Percentiles rank a stretch among this genome's conserved stretches.
These are phyloP conservation scores for Beroe forskalii DNA, from an alignment of 37 sponge, comb jelly and placozoan species.

Conservation along the genomic window DNA sequence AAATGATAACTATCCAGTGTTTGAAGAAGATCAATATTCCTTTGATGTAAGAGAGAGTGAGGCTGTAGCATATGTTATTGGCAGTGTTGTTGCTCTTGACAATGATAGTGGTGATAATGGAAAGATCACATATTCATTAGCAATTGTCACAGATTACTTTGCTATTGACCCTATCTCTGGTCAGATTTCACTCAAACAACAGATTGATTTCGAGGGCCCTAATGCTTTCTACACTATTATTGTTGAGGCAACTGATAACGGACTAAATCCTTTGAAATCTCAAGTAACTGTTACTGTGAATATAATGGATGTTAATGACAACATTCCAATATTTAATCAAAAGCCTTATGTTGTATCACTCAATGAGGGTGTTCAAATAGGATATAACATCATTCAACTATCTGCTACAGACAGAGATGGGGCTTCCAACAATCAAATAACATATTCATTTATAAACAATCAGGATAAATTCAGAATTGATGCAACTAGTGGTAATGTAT, in stretches of 20 bases:
- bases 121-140: neutral
- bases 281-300: neutral
- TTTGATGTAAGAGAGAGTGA: neutral
- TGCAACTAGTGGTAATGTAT: neutral
- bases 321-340: constrained; percentile 15
- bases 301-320: constrained; percentile 23
- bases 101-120: constrained; percentile 18
- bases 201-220: constrained; percentile 12
- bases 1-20: constrained; percentile 32
- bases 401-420: constrained; percentile 48
- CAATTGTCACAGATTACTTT: neutral
- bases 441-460: neutral
- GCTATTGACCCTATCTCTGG: constrained; percentile 1
- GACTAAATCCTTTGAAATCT: neutral
- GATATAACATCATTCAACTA: neutral
- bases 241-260: constrained; percentile 3
- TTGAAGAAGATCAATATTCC: neutral
- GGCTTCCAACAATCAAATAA: constrained; percentile 31
- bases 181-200: neutral
- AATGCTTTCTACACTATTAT: neutral
- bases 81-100: neutral
- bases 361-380: neutral
- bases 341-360: neutral
- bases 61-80: neutral
- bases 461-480: neutral